Base-by-base conservation (phyloP, 2,888 invertebrate species). In the Platycnemis pennipes region DNA sequence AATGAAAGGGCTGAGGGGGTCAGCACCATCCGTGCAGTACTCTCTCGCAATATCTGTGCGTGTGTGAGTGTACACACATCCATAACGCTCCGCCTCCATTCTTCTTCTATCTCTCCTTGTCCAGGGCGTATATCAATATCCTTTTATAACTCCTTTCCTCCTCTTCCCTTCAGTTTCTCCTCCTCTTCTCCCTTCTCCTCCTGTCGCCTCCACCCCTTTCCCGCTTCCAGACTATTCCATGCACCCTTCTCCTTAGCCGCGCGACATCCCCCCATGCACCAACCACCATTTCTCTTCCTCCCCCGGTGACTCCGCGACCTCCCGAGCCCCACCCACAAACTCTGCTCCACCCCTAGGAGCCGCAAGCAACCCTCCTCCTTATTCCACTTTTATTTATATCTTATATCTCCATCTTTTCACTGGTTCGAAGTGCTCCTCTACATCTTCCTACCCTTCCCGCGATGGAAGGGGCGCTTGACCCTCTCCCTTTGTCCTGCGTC, bases 371-470 rank as follows among this genome's bases (percentile, higher is more conserved):
- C 26, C n/a, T n/a, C 89, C 89, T 53, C 53, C 89, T 56, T 42
- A 42, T 53, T 56, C 53, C 56, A 22, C 44, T 91, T 91, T 91
- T 91, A 91, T 91, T 91, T 91, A 91, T 91, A 16, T 91, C 91
- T 91, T 45, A 91, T 69, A 91, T 91, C 91, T 91, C 63, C 63
- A 91, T 91, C 91, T 91, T 91, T 91, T 91, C 63, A 91, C 91
- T 87, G 46, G 87, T 46, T 87, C 87, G 44, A 44, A 69, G 63
- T 44, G 77, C 91, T 63, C 63, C 91, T 37, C 91, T 45, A 26
- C 87, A 87, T 87, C 87, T 87, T 87, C 87, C 45, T 45, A 37
- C n/a, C 87, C 87, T 77, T 37, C 31, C 77, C 37, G 77, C 77
- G 77, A 11, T 37, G 77, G 77, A 11, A 3, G 69, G 53, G 45